A percentile compares a stretch with the other conserved stretches of the same genome.
These are phyloP conservation scores for Paraescarpia echinospica DNA, from an alignment of 1,140 invertebrate species.

Conservation along the genomic window DNA sequence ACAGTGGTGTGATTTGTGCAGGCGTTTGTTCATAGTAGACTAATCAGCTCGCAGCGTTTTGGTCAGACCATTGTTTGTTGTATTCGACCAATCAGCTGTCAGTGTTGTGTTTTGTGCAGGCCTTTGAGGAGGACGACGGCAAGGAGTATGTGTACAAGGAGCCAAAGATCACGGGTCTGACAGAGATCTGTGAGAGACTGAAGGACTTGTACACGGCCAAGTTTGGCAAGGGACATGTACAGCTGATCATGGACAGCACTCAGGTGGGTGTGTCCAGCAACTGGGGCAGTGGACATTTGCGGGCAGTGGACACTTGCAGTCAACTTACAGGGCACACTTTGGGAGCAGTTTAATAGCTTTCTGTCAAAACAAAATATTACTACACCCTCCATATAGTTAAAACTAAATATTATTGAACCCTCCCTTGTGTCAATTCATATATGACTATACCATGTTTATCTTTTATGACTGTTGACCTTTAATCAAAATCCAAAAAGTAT, in stretches of 20 bases:
- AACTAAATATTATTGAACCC: too few relatives aligned
- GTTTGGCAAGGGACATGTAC: conserved; percentile 80
- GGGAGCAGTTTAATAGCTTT: too few relatives aligned
- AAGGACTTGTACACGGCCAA: conserved; percentile 74
- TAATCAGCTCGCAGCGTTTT: too few relatives aligned
- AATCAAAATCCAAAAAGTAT: too few relatives aligned
- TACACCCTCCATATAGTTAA: too few relatives aligned
- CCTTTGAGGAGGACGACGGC: conserved; percentile 86
- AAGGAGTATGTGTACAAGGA: conserved; percentile 95
- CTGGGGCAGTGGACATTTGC: too few relatives aligned
- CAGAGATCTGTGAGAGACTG: conserved; percentile 87
- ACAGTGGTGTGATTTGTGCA: too few relatives aligned
- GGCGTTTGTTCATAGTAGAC: too few relatives aligned
- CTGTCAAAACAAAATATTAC: too few relatives aligned
- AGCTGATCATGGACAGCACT: conserved; percentile 89
- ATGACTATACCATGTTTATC: too few relatives aligned
- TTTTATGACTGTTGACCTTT: too few relatives aligned
- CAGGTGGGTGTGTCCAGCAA: conserved; percentile 66
- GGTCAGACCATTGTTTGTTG: neutral
- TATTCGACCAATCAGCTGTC: conserved; percentile 16
- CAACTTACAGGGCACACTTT: neutral
- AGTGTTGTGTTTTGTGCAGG: conserved; percentile 16
- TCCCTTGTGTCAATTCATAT: too few relatives aligned
- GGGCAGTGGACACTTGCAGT: neutral
- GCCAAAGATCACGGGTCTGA: conserved; percentile 88